phyloP scores from a whole-genome alignment of 2,888 invertebrate genomes.

The Stenodera caucasica region DNA sequence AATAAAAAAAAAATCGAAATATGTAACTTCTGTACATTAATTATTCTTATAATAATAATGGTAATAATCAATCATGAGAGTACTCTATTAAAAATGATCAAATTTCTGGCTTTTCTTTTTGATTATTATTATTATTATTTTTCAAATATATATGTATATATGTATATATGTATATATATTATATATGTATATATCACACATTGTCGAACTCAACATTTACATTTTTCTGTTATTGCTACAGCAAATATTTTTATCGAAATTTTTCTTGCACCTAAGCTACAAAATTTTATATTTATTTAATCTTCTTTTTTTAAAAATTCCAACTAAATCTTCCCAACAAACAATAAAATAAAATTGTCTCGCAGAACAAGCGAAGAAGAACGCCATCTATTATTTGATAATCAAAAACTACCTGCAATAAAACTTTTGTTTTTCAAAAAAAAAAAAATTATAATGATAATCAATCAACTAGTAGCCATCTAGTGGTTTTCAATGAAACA shows the following conservation, averaged over 20 bases:
- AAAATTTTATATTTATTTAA: not conserved
- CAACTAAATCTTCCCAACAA: slow-evolving; percentile 33
- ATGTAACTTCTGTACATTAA: slow-evolving; percentile 41
- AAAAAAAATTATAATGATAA: too few species aligned
- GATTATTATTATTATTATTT: too few species aligned
- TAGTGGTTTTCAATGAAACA: too few species aligned
- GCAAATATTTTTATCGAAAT: slow-evolving; percentile 50
- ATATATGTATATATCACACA: slow-evolving; percentile 45
- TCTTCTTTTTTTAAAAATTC: slow-evolving; percentile 15
- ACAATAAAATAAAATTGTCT: slow-evolving; percentile 32
- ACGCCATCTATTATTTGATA: slow-evolving; percentile 15
- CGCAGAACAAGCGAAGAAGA: slow-evolving; percentile 30
- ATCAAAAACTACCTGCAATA: slow-evolving; percentile 23
- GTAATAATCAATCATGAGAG: too few species aligned
- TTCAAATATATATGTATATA: not conserved
- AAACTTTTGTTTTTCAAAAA: slow-evolving; percentile 11
- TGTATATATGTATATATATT: slow-evolving; percentile 17
- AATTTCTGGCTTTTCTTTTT: not conserved
- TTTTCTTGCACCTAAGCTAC: slow-evolving; percentile 25
- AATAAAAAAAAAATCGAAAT: slow-evolving; percentile 33
- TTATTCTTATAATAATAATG: too few species aligned
- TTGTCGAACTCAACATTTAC: slow-evolving; percentile 44
- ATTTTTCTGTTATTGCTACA: slow-evolving; percentile 57
- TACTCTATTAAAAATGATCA: slow-evolving; percentile 8
- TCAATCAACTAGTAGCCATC: too few species aligned